These are phyloP conservation scores for Penelope pileata DNA, from an alignment of 2,113 vertebrate genomes.

Conservation along the genomic window DNA sequence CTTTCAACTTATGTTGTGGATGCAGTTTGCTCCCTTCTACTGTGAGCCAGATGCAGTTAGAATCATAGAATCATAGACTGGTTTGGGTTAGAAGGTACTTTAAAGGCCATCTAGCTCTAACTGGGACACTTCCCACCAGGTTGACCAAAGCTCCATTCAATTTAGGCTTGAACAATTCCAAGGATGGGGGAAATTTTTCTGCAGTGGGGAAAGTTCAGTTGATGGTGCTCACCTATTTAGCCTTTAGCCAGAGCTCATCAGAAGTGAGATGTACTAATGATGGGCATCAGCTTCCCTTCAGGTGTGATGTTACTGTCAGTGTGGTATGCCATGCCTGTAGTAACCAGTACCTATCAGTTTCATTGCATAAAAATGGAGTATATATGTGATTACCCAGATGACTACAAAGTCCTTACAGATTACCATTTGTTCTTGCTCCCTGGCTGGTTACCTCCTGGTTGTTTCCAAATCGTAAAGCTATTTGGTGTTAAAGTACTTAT, in stretches of 20 bases:
- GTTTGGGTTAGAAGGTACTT: background rate
- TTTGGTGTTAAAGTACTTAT: background rate
- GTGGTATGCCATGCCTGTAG: background rate
- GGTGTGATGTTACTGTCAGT: background rate
- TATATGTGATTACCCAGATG: background rate
- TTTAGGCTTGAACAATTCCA: background rate
- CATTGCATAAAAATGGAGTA: background rate
- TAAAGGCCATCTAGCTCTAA: background rate
- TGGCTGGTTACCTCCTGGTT: background rate
- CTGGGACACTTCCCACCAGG: background rate
- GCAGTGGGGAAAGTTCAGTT: background rate
- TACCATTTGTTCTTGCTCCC: background rate
- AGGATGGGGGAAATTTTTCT: background rate
- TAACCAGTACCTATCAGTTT: background rate
- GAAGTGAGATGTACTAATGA: background rate
- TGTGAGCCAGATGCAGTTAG: background rate
- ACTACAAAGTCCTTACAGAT: background rate
- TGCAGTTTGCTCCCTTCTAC: background rate
- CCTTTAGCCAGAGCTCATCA: background rate
- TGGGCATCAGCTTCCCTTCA: background rate
- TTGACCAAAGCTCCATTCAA: background rate
- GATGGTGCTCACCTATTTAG: background rate
- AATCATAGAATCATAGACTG: background rate
- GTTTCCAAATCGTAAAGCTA: background rate
- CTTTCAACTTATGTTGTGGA: background rate